Base-by-base conservation (phyloP, 1,140 invertebrate genomes). In the Zaprionus tsacasi region DNA sequence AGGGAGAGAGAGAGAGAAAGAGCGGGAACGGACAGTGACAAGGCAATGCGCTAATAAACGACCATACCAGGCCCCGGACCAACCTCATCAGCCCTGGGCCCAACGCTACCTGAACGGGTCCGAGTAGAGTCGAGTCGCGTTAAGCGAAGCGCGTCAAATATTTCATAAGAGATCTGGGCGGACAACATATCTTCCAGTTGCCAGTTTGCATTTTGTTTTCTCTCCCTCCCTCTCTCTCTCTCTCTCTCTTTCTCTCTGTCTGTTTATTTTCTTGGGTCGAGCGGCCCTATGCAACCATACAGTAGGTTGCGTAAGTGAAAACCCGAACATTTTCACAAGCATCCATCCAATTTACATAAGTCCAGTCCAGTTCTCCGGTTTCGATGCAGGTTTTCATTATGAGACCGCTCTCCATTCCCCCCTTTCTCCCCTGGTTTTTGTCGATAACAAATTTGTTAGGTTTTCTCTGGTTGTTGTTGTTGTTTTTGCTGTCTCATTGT, bases 61-160 rank as follows among this genome's bases (percentile, higher is more conserved):
- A 54, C 52, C 52, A 33, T n/a, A 17, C 35, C n/a, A 35, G 52
- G 11, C 40, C 40, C 40, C 33, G 6, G n/a, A 45, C 40, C 40
- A 45, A n/a, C n/a, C n/a, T 45, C 45, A 59, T 45, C 45, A 59
- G 36, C 45, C 45, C 45, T 10, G 45, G n/a, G 17, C 17, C 56
- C 33, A 59, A 59, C 25, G 17, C 35, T 45, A 45, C 36, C 57
- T 40, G 17, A 36, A 54, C 48, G 10, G 5, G 15, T 30, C 35
- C 57, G 38, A 25, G 57, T 12, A 6, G 33, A 57, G 25, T 13
- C 11, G 17, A 56, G 36, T 21, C 56, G 21, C 11, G 48, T 36
- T 58, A 69, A 74, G 58, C 71, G 50, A 70, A 70, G 63, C 70
- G 70, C 56, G 35, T 66, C 64, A 66, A 70, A 56, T 58, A 69